These are phyloP conservation scores for Omphaloscelis lunosa DNA, from an alignment of 2,888 invertebrate species.

Conservation along the genomic window DNA sequence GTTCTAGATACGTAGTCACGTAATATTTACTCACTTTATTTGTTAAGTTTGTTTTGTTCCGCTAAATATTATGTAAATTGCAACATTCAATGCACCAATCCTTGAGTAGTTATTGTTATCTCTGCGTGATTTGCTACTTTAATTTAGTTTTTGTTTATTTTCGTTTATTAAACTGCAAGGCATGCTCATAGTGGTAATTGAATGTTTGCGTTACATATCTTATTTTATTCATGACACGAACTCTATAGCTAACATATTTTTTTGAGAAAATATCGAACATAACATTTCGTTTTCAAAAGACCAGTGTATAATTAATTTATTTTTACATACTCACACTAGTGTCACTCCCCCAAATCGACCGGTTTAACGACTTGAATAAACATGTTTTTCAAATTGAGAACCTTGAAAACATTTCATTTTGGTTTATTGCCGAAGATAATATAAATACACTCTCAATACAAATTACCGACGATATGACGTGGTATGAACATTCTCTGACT, in stretches of 20 bases:
- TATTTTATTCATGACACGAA: conserved; percentile 23
- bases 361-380: conserved; percentile 41
- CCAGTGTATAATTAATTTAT: conserved; percentile 9
- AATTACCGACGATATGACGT: conserved; percentile 15
- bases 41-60: conserved; percentile 61
- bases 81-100: conserved; percentile 52
- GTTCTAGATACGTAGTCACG: conserved; percentile 66
- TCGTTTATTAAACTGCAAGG: conserved; percentile 14
- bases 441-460: conserved; percentile 2
- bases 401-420: conserved; percentile 56
- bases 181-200: conserved; percentile 45
- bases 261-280: neutral
- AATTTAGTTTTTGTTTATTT: conserved; percentile 34
- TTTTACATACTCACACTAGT: conserved; percentile 8
- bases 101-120: conserved; percentile 49
- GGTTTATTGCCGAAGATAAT: conserved; percentile 32
- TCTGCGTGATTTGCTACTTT: conserved; percentile 43
- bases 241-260: conserved; percentile 1
- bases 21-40: conserved; percentile 69
- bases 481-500: conserved; percentile 15
- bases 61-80: conserved; percentile 65
- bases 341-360: conserved; percentile 47
- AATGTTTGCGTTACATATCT: conserved; percentile 42
- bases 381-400: conserved; percentile 45
- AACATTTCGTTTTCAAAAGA: conserved; percentile 18